These are phyloP conservation scores for Agapornis roseicollis DNA, from an alignment of 2,113 vertebrate genomes.

Conservation along the genomic window DNA sequence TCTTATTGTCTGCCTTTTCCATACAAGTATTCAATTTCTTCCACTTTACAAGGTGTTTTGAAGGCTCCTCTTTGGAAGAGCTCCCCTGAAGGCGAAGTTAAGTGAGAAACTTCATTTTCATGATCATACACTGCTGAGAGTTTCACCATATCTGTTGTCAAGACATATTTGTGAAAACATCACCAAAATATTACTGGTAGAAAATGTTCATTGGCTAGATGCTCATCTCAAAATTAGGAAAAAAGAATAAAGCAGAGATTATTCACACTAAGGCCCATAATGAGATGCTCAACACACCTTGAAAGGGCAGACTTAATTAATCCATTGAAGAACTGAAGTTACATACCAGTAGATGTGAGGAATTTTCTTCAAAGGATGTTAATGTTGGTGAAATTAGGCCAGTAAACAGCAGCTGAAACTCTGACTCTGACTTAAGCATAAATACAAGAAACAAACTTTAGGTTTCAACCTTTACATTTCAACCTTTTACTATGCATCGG, in stretches of 20 bases:
- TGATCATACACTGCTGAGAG: neutral
- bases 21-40: neutral
- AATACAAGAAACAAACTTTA: neutral
- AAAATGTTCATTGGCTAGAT: neutral
- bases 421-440: neutral
- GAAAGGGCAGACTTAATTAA: neutral
- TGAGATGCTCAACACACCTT: rapidly evolving
- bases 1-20: neutral
- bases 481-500: neutral
- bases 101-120: neutral
- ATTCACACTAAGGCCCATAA: neutral
- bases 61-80: neutral
- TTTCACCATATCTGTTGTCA: neutral
- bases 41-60: neutral
- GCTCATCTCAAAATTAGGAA: neutral
- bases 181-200: neutral
- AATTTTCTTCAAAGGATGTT: neutral
- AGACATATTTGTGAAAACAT: neutral
- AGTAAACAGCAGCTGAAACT: neutral
- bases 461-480: neutral
- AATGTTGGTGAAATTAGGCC: neutral
- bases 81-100: neutral
- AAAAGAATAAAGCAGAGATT: neutral
- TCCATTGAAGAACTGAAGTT: neutral
- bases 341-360: neutral